A percentile compares a stretch with the other conserved stretches of the same genome.
phyloP scores from a whole-genome alignment of 2,113 vertebrate genomes.

The Leptobrachium leishanense region DNA sequence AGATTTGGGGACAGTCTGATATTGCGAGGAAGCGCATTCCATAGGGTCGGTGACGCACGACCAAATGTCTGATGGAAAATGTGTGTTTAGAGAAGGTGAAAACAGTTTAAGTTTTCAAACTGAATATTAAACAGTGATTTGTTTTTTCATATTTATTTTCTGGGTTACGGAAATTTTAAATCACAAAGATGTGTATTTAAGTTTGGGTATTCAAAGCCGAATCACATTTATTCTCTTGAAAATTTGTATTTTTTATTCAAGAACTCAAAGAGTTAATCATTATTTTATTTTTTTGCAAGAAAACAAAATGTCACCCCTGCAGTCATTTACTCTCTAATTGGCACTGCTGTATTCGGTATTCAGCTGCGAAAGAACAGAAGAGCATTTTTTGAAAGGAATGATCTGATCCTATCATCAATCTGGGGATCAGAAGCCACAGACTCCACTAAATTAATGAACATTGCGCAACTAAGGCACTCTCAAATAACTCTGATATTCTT shows the following conservation, averaged over 20 bases:
- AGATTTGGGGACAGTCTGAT: too few relatives aligned
- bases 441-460: slow-evolving; percentile 27
- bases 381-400: slow-evolving; percentile 24
- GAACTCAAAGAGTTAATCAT: slow-evolving; percentile 4
- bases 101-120: too few relatives aligned
- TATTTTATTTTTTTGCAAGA: slow-evolving; percentile 5
- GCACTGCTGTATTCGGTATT: slow-evolving; percentile 34
- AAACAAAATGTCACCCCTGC: slow-evolving; percentile 36
- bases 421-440: slow-evolving; percentile 31
- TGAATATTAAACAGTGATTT: too few relatives aligned
- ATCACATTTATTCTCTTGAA: too few relatives aligned
- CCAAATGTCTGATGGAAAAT: too few relatives aligned
- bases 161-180: too few relatives aligned
- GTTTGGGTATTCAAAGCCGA: too few relatives aligned
- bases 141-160: too few relatives aligned
- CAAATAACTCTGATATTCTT: not conserved
- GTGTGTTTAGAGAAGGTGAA: too few relatives aligned
- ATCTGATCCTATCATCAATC: slow-evolving; percentile 28
- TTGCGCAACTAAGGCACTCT: slow-evolving; percentile 18
- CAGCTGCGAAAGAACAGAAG: slow-evolving; percentile 11
- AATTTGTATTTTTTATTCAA: not conserved
- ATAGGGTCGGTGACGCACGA: too few relatives aligned
- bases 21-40: too few relatives aligned
- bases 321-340: slow-evolving; percentile 40
- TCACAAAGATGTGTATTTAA: too few relatives aligned